Evolutionary conservation across 1,140 invertebrate species (phyloP).

Genomic region (Drosophila nikananu): DNA sequence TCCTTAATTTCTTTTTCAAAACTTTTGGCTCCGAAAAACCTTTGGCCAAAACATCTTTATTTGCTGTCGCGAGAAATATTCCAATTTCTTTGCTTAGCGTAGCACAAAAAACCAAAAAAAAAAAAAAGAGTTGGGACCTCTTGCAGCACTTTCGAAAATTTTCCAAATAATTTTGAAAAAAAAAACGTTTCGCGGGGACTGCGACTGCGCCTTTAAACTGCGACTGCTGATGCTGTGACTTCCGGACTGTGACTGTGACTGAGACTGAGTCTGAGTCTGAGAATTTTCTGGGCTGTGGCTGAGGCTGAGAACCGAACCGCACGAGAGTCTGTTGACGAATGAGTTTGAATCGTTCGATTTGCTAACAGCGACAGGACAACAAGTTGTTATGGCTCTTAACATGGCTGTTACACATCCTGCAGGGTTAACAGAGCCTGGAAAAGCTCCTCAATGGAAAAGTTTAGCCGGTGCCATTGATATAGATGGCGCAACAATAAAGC

Average conservation of each 20-base stretch:
- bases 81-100: slow-evolving; percentile 23
- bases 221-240: slow-evolving; percentile 9
- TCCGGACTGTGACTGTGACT: slow-evolving; percentile 27
- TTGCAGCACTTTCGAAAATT: slow-evolving; percentile 25
- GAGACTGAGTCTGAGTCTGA: neutral
- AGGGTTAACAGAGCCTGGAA: slow-evolving; percentile 16
- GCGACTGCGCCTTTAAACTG: slow-evolving; percentile 23
- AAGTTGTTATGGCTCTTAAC: slow-evolving; percentile 54
- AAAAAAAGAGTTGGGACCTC: neutral
- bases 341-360: slow-evolving; percentile 39
- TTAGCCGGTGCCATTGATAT: neutral
- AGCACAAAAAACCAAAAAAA: slow-evolving; percentile 39
- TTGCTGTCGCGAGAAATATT: slow-evolving; percentile 16
- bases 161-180: slow-evolving; percentile 25
- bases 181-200: slow-evolving; percentile 15
- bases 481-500: neutral
- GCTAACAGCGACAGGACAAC: slow-evolving; percentile 56
- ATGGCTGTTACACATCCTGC: slow-evolving; percentile 2
- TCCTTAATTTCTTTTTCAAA: slow-evolving; percentile 13
- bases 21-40: slow-evolving; percentile 9
- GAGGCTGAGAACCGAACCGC: slow-evolving; percentile 68
- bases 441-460: slow-evolving; percentile 8
- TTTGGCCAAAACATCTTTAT: slow-evolving; percentile 22
- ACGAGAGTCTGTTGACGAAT: slow-evolving; percentile 76
- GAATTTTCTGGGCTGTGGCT: slow-evolving; percentile 35